phyloP scores from a whole-genome alignment of 2,888 invertebrate genomes.

The Nephrotoma appendiculata region DNA sequence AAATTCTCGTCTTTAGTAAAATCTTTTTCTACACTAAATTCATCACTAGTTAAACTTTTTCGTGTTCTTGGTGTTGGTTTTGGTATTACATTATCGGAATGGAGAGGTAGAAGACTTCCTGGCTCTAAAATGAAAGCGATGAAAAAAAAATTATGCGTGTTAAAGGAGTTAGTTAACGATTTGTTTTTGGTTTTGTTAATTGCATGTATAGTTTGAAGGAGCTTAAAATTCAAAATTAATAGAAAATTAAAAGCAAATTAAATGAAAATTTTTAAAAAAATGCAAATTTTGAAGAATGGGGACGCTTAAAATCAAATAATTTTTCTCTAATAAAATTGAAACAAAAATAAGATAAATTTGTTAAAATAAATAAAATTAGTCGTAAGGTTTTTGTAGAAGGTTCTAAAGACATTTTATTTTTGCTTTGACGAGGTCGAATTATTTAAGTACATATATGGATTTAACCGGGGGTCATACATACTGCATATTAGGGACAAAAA shows the following conservation, averaged over 20 bases:
- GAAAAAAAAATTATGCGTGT: conserved; percentile 21
- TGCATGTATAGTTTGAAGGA: neutral
- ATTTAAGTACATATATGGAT: neutral
- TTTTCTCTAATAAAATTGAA: neutral
- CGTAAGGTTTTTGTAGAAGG: neutral
- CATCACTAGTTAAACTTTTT: conserved; percentile 22
- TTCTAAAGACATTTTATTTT: neutral
- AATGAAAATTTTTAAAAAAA: too few species aligned
- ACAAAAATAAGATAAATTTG: neutral
- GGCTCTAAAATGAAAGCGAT: conserved; percentile 31
- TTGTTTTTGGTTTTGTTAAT: neutral
- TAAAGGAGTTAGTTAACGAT: conserved; percentile 8
- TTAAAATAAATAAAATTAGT: neutral
- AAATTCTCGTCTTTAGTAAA: neutral
- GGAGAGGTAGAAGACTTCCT: conserved; percentile 22
- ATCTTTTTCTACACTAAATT: conserved; percentile 5
- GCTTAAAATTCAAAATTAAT: neutral
- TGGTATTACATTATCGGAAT: conserved; percentile 26
- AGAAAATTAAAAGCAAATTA: neutral
- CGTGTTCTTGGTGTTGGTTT: conserved; percentile 36
- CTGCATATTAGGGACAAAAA: neutral
- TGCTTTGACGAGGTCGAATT: neutral
- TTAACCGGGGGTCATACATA: neutral
- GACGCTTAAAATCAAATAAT: neutral
- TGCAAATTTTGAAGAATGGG: neutral